These are phyloP conservation scores for Brachionus rubens DNA, from an alignment of 1,140 invertebrate species.

Conservation along the genomic window DNA sequence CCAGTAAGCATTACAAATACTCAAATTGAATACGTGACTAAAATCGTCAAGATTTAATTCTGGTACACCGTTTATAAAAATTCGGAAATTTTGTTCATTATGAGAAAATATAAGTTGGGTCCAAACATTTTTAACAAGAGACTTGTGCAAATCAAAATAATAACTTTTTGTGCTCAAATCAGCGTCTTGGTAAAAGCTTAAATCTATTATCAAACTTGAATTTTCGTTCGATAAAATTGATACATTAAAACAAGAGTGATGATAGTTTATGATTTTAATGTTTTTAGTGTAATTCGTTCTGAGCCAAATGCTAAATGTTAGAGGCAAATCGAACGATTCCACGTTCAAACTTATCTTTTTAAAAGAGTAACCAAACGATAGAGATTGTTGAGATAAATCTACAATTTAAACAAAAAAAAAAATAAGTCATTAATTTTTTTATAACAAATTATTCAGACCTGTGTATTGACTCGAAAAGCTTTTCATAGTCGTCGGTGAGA, in stretches of 20 bases:
- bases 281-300: constrained; percentile 36
- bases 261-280: not conserved
- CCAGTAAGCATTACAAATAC: not conserved
- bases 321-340: not conserved
- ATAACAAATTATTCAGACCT: not conserved
- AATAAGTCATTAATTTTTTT: not conserved
- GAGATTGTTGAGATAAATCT: constrained; percentile 16
- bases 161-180: not conserved
- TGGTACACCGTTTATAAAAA: constrained; percentile 5
- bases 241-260: constrained; percentile 9
- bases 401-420: not conserved
- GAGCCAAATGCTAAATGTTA: constrained; percentile 18
- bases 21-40: not conserved
- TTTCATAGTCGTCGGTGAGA: not conserved
- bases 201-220: constrained; percentile 4
- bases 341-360: constrained; percentile 24
- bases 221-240: constrained; percentile 13
- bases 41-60: constrained; percentile 1
- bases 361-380: constrained; percentile 24
- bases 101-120: constrained; percentile 11
- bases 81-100: not conserved
- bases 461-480: no score
- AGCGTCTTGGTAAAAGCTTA: not conserved
- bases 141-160: not conserved
- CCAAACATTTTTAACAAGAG: not conserved